These are phyloP conservation scores for Clarias platycephalus DNA, from an alignment of 2,797 vertebrate species.

Conservation along the genomic window DNA sequence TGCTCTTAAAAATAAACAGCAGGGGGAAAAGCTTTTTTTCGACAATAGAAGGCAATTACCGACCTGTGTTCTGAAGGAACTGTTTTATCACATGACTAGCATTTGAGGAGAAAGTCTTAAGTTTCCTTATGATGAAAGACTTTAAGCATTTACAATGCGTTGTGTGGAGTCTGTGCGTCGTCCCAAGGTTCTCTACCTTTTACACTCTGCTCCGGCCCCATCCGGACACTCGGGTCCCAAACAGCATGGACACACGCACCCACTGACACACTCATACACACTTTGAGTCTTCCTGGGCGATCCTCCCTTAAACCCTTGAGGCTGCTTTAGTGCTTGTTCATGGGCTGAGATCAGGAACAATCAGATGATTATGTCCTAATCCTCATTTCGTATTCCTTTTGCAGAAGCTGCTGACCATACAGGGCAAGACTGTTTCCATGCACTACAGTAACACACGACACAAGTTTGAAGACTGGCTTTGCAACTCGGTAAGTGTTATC, in stretches of 20 bases:
- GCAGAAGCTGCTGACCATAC: slow-evolving; percentile 96
- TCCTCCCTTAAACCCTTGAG: slow-evolving; percentile 77
- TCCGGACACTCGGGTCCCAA: slow-evolving; percentile 83
- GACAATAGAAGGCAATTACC: slow-evolving; percentile 1
- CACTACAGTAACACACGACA: slow-evolving; percentile 98
- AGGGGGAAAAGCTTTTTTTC: neutral
- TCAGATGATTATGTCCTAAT: slow-evolving; percentile 76
- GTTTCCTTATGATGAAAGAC: slow-evolving; percentile 38
- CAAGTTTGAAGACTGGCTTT: slow-evolving; percentile 99
- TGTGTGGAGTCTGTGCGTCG: slow-evolving; percentile 60
- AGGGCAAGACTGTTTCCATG: slow-evolving; percentile 95
- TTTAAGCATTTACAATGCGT: slow-evolving; percentile 36
- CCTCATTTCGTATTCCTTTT: slow-evolving; percentile 76
- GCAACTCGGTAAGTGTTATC: slow-evolving; percentile 87
- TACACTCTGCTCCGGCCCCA: slow-evolving; percentile 81
- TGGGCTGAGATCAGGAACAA: slow-evolving; percentile 73
- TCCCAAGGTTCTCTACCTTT: slow-evolving; percentile 66
- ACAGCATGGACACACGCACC: slow-evolving; percentile 71
- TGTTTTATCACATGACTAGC: slow-evolving; percentile 10
- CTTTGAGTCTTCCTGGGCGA: slow-evolving; percentile 74
- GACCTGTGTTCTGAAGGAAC: slow-evolving; percentile 22
- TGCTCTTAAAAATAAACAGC: neutral
- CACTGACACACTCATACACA: slow-evolving; percentile 68
- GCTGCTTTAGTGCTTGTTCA: slow-evolving; percentile 90
- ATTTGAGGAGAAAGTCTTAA: slow-evolving; percentile 30